Base-by-base conservation (phyloP, 2,113 vertebrate genomes). In the Psittacula cyanocephala region DNA sequence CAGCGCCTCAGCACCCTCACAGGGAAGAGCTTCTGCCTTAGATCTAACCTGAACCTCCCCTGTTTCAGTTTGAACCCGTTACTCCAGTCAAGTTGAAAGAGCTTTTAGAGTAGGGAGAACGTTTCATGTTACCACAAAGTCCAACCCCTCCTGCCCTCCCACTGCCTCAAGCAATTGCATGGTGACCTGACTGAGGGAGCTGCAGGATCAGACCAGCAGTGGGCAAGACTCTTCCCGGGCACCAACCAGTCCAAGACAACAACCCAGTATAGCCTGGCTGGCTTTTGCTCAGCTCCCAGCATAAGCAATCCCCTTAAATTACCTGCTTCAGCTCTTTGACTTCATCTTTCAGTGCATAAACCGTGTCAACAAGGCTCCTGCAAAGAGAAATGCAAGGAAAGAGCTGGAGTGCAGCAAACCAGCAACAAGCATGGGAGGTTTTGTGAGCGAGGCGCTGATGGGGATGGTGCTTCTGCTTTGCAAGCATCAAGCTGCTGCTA, bases 311-410 rank as follows among this genome's bases (percentile, higher is more conserved):
- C n/a, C 24, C 44, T 67, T 64, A 23, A 23, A 55, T 96, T 97
- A 99, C 99, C 99, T 99, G 99, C 95, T 99, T 99, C 89, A 99
- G 96, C 87, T 99, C 99, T 88, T 99, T 99, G 88, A 99, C 99
- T 93, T 99, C 99, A 64, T 99, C 99, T 97, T 99, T 99, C 97
- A 99, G 98, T 82, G 99, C 99, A 60, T 99, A 99, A 70, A 99
- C 99, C 1, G 99, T 99, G 95, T 99, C 99, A 19, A 99, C 99
- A 28, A 99, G 99, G 95, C 99, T 99, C 97, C 99, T 99, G 93
- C 53, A 96, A 95, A 72, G 93, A 35, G 46, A 86, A 83, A 78
- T 9, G 4, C 1, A 25, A 49, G 43, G 5, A 33, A 44, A n/a
- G 19, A 63, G 33, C 28, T 74, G 46, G 37, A 46, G 63, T 24